These are phyloP conservation scores for Mylabris sibirica DNA, from an alignment of 2,888 invertebrate species.

Conservation along the genomic window DNA sequence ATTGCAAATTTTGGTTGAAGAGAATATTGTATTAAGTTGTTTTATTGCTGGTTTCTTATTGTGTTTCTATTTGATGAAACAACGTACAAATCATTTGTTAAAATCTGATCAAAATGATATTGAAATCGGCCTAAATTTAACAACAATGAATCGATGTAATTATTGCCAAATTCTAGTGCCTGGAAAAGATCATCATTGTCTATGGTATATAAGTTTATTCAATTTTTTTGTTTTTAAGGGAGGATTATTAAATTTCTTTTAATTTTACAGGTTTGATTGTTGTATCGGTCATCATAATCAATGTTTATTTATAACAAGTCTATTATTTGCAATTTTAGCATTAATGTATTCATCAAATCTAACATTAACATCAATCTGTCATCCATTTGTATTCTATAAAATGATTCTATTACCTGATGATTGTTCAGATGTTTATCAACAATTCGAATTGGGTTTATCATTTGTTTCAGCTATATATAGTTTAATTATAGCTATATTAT, in stretches of 20 bases:
- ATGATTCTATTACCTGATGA: constrained; percentile 81
- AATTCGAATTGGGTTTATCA: constrained; percentile 64
- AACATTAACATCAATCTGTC: constrained; percentile 86
- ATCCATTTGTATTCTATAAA: constrained; percentile 74
- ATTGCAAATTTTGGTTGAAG: constrained; percentile 73
- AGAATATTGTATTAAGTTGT: constrained; percentile 68
- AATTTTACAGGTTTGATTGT: constrained; percentile 76
- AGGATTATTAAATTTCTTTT: neutral
- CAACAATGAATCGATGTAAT: constrained; percentile 80
- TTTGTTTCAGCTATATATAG: constrained; percentile 55
- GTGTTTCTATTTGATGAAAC: constrained; percentile 60
- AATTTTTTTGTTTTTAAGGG: no score
- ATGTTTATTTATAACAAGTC: constrained; percentile 74
- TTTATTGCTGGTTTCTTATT: constrained; percentile 61
- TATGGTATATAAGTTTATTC: constrained; percentile 68
- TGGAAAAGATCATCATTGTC: constrained; percentile 81
- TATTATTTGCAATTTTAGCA: constrained; percentile 71
- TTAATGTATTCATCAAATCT: constrained; percentile 80
- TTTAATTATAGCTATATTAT: constrained; percentile 45
- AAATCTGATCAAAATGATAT: constrained; percentile 55
- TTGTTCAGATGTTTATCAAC: constrained; percentile 83
- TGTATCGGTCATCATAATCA: constrained; percentile 85
- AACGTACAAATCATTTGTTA: constrained; percentile 43
- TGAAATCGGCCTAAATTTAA: constrained; percentile 64
- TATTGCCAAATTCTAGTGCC: constrained; percentile 84